phyloP scores from a whole-genome alignment of 2,888 invertebrate species.

The Conomelus anceps region DNA sequence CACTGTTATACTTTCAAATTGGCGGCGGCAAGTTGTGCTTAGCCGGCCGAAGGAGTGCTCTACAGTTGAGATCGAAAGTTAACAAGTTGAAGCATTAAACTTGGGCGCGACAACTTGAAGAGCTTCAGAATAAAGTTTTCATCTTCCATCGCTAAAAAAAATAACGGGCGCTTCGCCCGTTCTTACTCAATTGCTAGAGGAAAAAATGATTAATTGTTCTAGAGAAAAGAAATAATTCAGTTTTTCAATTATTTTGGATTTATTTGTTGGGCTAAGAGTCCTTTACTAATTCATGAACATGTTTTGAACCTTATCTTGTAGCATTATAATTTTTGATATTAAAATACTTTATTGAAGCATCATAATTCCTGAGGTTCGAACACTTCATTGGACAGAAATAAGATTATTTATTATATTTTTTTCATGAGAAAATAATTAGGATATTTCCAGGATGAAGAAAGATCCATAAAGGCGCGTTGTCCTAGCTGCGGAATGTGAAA shows the following conservation, averaged over 20 bases:
- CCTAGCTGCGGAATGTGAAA: too few species aligned
- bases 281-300: too few species aligned
- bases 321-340: too few species aligned
- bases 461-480: too few species aligned
- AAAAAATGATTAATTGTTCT: background rate
- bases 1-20: background rate
- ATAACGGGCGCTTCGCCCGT: background rate
- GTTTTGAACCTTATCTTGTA: too few species aligned
- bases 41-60: background rate
- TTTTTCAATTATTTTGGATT: background rate
- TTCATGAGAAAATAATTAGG: too few species aligned
- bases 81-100: background rate
- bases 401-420: too few species aligned
- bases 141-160: background rate
- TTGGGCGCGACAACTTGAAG: background rate
- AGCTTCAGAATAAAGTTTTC: background rate
- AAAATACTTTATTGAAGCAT: too few species aligned
- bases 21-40: background rate
- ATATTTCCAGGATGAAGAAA: too few species aligned
- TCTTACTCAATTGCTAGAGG: background rate
- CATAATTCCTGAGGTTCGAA: too few species aligned
- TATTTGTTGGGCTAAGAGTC: too few species aligned
- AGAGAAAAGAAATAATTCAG: background rate
- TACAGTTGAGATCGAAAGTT: background rate
- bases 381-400: too few species aligned